Base-by-base conservation (phyloP, 2,888 invertebrate genomes). In the Torymus tubicola region DNA sequence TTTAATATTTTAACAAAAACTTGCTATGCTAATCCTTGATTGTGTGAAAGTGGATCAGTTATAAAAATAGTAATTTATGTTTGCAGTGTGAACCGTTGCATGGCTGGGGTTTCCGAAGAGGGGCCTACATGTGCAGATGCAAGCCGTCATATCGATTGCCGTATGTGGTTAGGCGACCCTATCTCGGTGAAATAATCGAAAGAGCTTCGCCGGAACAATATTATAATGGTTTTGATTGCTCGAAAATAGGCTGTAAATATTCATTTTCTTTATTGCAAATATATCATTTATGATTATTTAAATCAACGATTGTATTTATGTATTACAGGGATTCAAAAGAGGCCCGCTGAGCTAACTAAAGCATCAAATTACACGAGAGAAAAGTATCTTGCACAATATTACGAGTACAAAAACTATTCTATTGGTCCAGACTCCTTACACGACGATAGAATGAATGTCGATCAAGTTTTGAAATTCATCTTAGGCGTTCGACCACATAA, bases 61-160 rank as follows among this genome's bases (percentile, higher is more conserved):
- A 5, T 64, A 53, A 78, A 77, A 75, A 24, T 11, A 11, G 16
- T 21, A 42, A 57, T 74, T 74, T 75, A 78, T 81, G 86, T 85
- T 87, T 88, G 63, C 87, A 97, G 96, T 99, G 99, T 91, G 99
- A 99, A 91, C 99, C 99, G 0, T 91, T 99, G 70, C 95, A 98
- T 89, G 99, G 99, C 3, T 99, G 96, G 96, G 99, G 99, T 61
- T 98, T 97, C 91, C 93, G 98, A 74, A 93, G 99, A 87, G 99
- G 99, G 71, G 98, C 98, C 10, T 99, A 98, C 91, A 97, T 98
- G 88, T 98, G 98, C 89, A 94, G 97, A 83, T 99, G 99, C 91
- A 93, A 94, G 86, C 98, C 99, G 0, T 97, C 98, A 0, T 96
- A 92, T 91, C 93, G 99, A 74, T 92, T 98, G 85, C 99, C 99